These are phyloP conservation scores for Limonius californicus DNA, from an alignment of 1,140 invertebrate genomes.

Conservation along the genomic window DNA sequence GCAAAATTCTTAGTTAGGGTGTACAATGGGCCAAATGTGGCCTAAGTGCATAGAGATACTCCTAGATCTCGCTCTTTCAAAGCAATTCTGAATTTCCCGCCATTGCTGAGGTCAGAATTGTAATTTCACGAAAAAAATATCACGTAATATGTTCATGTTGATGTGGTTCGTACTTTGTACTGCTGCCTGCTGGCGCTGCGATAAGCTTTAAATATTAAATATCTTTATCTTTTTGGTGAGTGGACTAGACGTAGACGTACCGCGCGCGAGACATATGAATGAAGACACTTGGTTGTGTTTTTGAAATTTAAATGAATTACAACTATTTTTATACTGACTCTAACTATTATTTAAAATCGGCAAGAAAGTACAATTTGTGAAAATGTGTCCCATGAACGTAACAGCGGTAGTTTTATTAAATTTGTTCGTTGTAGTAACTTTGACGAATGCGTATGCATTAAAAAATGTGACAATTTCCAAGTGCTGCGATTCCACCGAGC, in stretches of 20 bases:
- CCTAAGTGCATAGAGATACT: too few relatives aligned
- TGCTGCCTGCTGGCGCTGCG: too few relatives aligned
- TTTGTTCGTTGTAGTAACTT: background rate
- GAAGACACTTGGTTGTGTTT: constrained; percentile 8
- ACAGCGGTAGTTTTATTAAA: background rate
- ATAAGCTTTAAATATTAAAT: too few relatives aligned
- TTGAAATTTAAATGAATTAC: background rate
- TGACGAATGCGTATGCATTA: background rate
- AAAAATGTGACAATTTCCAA: constrained; percentile 19
- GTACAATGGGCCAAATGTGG: too few relatives aligned
- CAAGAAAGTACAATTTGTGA: background rate
- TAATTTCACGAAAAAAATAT: too few relatives aligned
- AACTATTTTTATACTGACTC: background rate
- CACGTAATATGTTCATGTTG: too few relatives aligned
- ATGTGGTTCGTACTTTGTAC: too few relatives aligned
- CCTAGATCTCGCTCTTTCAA: too few relatives aligned
- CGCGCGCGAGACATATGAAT: constrained; percentile 2
- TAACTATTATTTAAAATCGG: background rate
- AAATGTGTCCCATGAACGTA: background rate
- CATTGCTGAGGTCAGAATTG: too few relatives aligned
- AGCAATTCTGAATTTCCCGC: too few relatives aligned
- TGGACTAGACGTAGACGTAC: background rate
- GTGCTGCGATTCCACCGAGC: constrained; percentile 15
- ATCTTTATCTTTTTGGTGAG: too few relatives aligned
- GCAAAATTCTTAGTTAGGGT: too few relatives aligned